A percentile compares a stretch with the other conserved stretches of the same genome.
These are phyloP conservation scores for Danaus melanippus DNA, from an alignment of 1,140 invertebrate species.

Conservation along the genomic window DNA sequence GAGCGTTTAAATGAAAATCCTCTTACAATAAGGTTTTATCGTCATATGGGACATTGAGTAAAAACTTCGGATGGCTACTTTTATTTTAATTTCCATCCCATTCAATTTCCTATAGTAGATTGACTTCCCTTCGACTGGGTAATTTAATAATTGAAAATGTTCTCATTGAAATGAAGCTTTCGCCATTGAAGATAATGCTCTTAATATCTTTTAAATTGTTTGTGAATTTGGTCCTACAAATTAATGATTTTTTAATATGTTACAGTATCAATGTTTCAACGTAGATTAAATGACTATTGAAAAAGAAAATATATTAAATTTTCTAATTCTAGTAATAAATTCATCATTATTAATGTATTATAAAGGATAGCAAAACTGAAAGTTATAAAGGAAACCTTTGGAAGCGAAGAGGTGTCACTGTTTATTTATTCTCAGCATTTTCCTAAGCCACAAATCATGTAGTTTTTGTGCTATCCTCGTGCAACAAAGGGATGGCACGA, in stretches of 20 bases:
- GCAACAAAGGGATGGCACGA: constrained; percentile 46
- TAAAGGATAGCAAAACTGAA: too few relatives aligned
- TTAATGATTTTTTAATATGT: too few relatives aligned
- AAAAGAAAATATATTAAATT: constrained; percentile 1
- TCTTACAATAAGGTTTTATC: constrained; percentile 25
- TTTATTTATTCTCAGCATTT: constrained; percentile 8
- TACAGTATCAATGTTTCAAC: too few relatives aligned
- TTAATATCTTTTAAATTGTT: too few relatives aligned
- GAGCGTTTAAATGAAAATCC: constrained; percentile 20
- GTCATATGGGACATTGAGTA: constrained; percentile 24
- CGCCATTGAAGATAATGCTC: not conserved
- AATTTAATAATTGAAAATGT: constrained; percentile 19
- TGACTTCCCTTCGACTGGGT: constrained; percentile 15
- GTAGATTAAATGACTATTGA: too few relatives aligned
- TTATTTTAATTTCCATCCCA: constrained; percentile 22
- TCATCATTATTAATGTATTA: too few relatives aligned
- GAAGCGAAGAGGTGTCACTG: too few relatives aligned
- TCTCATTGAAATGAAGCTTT: constrained; percentile 9
- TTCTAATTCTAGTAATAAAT: not conserved
- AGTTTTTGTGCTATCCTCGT: constrained; percentile 36
- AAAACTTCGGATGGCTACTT: constrained; percentile 22
- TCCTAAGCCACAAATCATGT: constrained; percentile 37
- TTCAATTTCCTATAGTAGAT: constrained; percentile 19
- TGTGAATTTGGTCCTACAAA: too few relatives aligned
- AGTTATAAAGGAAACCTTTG: too few relatives aligned